Percentiles rank a stretch among this genome's conserved stretches.
phyloP scores from a whole-genome alignment of 2,113 vertebrate species.

The Macrotis lagotis region DNA sequence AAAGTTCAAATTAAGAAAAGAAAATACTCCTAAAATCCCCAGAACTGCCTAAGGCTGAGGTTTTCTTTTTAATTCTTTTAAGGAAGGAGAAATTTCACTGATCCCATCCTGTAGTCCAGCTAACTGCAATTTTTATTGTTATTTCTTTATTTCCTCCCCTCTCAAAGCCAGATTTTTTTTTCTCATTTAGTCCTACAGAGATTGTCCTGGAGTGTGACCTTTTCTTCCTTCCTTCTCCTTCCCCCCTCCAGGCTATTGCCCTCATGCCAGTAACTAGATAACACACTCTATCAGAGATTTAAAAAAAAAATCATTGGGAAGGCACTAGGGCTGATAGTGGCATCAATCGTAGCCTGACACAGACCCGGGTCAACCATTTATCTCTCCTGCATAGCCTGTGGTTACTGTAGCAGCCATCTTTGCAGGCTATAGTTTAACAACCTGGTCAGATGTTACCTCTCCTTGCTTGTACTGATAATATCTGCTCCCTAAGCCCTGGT shows the following conservation, averaged over 20 bases:
- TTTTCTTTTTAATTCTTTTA: slow-evolving; percentile 72
- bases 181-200: slow-evolving; percentile 96
- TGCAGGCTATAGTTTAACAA: slow-evolving; percentile 92
- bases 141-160: slow-evolving; percentile 85
- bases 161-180: slow-evolving; percentile 85
- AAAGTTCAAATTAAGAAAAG: slow-evolving; percentile 79
- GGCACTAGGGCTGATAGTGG: slow-evolving; percentile 98
- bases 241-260: slow-evolving; percentile 93
- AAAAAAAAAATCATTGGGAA: slow-evolving; percentile 98
- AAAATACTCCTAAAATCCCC: slow-evolving; percentile 80
- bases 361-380: slow-evolving; percentile 98
- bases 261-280: slow-evolving; percentile 99
- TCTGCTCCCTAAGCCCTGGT: slow-evolving; percentile 67
- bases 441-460: slow-evolving; percentile 89
- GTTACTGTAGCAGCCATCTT: slow-evolving; percentile 94
- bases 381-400: slow-evolving; percentile 96
- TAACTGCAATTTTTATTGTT: slow-evolving; percentile 87
- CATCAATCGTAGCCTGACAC: slow-evolving; percentile 99
- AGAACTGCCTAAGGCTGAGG: slow-evolving; percentile 82
- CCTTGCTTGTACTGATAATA: slow-evolving; percentile 81
- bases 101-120: slow-evolving; percentile 86
- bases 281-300: slow-evolving; percentile 99
- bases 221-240: slow-evolving; percentile 88
- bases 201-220: slow-evolving; percentile 98
- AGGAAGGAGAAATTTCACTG: slow-evolving; percentile 86